A percentile compares a stretch with the other conserved stretches of the same genome.
These are phyloP conservation scores for Eledone cirrhosa DNA, from an alignment of 2,888 invertebrate species.

Conservation along the genomic window DNA sequence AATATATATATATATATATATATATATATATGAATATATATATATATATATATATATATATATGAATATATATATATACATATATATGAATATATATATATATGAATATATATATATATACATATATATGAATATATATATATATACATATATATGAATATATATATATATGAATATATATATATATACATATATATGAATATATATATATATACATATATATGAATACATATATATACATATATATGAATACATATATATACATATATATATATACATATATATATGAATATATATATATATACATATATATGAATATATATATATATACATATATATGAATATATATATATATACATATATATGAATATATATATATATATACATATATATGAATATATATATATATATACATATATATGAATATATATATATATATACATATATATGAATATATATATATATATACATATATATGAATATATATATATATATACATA, in stretches of 20 bases:
- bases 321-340: not conserved
- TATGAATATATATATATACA: not conserved
- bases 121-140: not conserved
- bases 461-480: not conserved
- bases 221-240: not conserved
- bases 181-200: not conserved
- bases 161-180: not conserved
- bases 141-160: not conserved
- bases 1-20: not conserved
- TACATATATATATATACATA: not conserved
- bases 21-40: not conserved
- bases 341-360: not conserved
- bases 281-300: not conserved
- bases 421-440: not conserved
- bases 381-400: not conserved
- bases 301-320: not conserved
- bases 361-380: not conserved
- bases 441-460: not conserved
- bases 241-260: not conserved
- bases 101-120: not conserved
- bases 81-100: not conserved
- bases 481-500: not conserved
- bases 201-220: not conserved
- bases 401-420: not conserved
- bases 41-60: conserved; percentile 6